Evolutionary conservation across 1,140 invertebrate genomes (phyloP).

Genomic region (Zaprionus lachaisei): DNA sequence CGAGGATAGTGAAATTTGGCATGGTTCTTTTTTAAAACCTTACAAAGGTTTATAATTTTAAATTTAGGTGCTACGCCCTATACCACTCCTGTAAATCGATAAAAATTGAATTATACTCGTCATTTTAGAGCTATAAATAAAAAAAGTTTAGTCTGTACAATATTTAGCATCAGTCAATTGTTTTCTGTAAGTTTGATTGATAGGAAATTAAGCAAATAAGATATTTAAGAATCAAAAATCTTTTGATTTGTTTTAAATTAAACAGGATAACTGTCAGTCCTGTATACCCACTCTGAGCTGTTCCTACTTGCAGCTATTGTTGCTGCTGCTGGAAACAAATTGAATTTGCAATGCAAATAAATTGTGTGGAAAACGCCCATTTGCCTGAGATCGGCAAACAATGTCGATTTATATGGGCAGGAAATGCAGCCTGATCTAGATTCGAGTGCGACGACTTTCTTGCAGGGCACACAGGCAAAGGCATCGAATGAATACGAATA

Average conservation of each 20-base stretch:
- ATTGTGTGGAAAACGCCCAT: constrained; percentile 68
- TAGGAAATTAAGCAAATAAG: no score
- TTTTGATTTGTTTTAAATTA: no score
- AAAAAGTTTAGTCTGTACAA: no score
- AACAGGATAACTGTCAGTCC: neutral
- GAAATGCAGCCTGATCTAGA: constrained; percentile 47
- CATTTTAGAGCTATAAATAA: no score
- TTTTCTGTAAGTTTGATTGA: no score
- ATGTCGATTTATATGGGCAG: constrained; percentile 53
- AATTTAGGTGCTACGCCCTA: neutral
- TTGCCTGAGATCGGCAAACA: constrained; percentile 41
- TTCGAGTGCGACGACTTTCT: constrained; percentile 16
- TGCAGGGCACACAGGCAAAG: neutral
- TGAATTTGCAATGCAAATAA: constrained; percentile 78
- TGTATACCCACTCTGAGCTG: neutral
- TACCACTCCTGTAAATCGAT: no score
- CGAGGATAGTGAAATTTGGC: neutral
- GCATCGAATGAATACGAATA: neutral
- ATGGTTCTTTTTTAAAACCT: neutral
- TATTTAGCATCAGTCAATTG: no score
- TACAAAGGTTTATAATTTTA: neutral
- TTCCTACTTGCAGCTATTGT: neutral
- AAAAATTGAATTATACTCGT: no score
- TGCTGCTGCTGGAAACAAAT: constrained; percentile 36
- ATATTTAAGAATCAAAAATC: no score